A percentile compares a stretch with the other conserved stretches of the same genome.
phyloP scores from a whole-genome alignment of 1,140 invertebrate genomes.

The Diachasmimorpha longicaudata region DNA sequence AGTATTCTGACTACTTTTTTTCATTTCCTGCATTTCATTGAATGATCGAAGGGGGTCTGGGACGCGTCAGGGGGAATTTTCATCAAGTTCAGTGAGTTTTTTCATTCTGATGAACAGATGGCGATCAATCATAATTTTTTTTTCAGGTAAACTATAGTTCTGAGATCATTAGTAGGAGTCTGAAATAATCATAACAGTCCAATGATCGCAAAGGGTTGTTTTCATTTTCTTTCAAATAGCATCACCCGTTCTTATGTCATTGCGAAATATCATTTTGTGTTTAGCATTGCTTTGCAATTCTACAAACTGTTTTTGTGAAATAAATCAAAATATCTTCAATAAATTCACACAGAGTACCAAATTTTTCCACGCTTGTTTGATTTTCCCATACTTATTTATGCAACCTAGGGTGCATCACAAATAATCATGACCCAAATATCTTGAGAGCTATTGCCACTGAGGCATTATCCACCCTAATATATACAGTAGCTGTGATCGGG shows the following conservation, averaged over 20 bases:
- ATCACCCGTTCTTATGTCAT: too few species aligned
- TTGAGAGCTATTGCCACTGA: not conserved
- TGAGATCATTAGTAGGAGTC: too few species aligned
- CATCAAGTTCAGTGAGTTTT: not conserved
- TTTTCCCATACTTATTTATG: conserved; percentile 27
- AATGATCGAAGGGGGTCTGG: not conserved
- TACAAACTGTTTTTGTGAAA: not conserved
- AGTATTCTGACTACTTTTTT: conserved; percentile 25
- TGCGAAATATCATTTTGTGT: too few species aligned
- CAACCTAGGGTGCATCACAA: conserved; percentile 15
- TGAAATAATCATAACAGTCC: too few species aligned
- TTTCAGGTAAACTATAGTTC: not conserved
- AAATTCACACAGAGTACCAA: not conserved
- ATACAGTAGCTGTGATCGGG: not conserved
- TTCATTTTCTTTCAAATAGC: too few species aligned
- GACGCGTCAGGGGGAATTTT: not conserved
- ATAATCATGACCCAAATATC: conserved; percentile 25
- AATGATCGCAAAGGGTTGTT: too few species aligned
- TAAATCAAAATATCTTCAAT: not conserved
- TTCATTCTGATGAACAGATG: not conserved
- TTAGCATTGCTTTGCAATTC: too few species aligned
- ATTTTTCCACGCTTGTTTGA: conserved; percentile 16
- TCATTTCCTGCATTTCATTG: conserved; percentile 35
- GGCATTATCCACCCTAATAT: not conserved
- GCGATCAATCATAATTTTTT: not conserved